Percentiles rank a stretch among this genome's conserved stretches.
phyloP scores from a whole-genome alignment of 2,113 vertebrate species.

The Syngnathus typhle region DNA sequence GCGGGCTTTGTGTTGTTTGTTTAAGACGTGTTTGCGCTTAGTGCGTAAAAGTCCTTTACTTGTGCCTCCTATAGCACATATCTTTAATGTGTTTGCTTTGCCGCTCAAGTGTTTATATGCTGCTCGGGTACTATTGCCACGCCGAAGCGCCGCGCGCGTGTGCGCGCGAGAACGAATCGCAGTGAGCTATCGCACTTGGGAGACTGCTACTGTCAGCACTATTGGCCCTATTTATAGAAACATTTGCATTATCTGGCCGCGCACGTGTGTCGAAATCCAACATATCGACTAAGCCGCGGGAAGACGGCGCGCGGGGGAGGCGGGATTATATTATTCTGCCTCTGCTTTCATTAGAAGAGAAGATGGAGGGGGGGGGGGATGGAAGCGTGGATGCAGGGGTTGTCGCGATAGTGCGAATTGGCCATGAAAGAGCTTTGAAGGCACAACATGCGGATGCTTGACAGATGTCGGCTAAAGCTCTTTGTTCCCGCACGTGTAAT shows the following conservation, averaged over 20 bases:
- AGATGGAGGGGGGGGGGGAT: constrained; percentile 21
- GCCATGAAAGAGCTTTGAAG: constrained; percentile 47
- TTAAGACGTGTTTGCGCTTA: constrained; percentile 38
- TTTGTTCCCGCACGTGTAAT: constrained; percentile 26
- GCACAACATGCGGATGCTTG: constrained; percentile 35
- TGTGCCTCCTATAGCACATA: constrained; percentile 28
- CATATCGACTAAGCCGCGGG: constrained; percentile 52
- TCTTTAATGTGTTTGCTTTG: constrained; percentile 52
- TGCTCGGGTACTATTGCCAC: constrained; percentile 41
- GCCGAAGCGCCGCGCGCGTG: constrained; percentile 35
- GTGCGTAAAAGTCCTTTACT: constrained; percentile 22
- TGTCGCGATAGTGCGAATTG: constrained; percentile 45
- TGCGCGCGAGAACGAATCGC: constrained; percentile 42
- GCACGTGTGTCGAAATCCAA: constrained; percentile 51
- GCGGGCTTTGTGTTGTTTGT: constrained; percentile 32
- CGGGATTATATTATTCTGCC: constrained; percentile 46
- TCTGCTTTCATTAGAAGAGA: constrained; percentile 28
- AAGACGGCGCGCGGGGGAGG: constrained; percentile 40
- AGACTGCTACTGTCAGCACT: constrained; percentile 65
- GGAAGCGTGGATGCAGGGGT: constrained; percentile 39
- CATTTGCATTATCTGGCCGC: constrained; percentile 69
- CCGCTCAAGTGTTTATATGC: constrained; percentile 45
- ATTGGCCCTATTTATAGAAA: constrained; percentile 71
- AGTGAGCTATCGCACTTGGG: constrained; percentile 63
- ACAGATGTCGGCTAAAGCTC: constrained; percentile 43